Evolutionary conservation across 2,888 invertebrate species (phyloP).

Genomic region (Drosophila kambysellisi): DNA sequence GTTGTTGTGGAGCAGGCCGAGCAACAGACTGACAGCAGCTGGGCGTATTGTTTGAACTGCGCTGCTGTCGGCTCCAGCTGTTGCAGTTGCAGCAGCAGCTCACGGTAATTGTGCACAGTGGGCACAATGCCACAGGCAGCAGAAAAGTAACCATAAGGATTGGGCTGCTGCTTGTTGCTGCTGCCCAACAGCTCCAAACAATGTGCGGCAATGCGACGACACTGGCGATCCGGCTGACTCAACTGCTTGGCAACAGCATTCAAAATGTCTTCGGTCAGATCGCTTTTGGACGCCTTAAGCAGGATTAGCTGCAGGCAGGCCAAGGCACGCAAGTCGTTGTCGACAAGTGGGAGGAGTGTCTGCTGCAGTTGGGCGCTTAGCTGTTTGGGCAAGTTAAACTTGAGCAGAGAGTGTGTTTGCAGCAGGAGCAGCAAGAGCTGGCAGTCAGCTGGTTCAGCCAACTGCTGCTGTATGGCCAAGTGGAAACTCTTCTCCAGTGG

Average conservation of each 20-base stretch:
- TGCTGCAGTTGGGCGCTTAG: conserved; percentile 29
- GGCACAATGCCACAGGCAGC: conserved; percentile 90
- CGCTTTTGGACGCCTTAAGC: conserved; percentile 83
- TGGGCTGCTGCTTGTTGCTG: conserved; percentile 61
- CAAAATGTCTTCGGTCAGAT: conserved; percentile 79
- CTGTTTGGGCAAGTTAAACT: conserved; percentile 39
- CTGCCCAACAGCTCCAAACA: conserved; percentile 88
- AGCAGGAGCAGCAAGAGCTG: conserved; percentile 51
- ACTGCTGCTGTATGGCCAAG: conserved; percentile 23
- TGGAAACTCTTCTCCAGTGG: conserved; percentile 39
- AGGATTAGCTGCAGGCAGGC: conserved; percentile 83
- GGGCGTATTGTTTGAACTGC: conserved; percentile 86
- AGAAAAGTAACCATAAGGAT: conserved; percentile 89
- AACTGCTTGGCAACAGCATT: conserved; percentile 87
- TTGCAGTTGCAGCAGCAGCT: conserved; percentile 90
- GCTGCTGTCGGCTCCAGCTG: conserved; percentile 89
- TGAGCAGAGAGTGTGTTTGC: conserved; percentile 59
- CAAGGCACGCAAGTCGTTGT: conserved; percentile 80
- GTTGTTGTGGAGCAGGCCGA: conserved; percentile 93
- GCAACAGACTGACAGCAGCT: conserved; percentile 90
- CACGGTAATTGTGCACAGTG: conserved; percentile 92
- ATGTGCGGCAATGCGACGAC: conserved; percentile 90
- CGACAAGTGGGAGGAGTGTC: conserved; percentile 47
- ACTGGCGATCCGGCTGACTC: conserved; percentile 89
- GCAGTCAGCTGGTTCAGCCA: conserved; percentile 15